Evolutionary conservation across 2,113 vertebrate species (phyloP), one percentile per base, ranked within the genome.

Genomic region (Nesogale talazaci): DNA sequence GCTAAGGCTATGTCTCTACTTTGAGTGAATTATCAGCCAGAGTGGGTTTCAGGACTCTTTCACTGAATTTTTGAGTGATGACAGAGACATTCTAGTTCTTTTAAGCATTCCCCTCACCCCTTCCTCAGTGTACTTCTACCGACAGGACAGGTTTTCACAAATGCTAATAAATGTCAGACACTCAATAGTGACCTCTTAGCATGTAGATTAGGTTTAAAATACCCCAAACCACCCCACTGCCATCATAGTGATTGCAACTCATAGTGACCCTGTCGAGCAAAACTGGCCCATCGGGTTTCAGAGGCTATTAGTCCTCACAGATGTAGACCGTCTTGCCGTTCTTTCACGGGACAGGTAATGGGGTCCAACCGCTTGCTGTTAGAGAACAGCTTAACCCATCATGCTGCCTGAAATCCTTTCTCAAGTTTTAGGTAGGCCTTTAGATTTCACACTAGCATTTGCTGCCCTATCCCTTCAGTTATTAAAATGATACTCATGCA

Each of bases 11-110:
- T 72, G 4, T 72, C 63, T 90, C 61, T 94, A 76, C n/a, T 93
- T n/a, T 57, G 17, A 42, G 57, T 72, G 88, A 93, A 86, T 94
- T 93, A 75, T 89, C 65, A 94, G 79, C 56, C 83, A 88, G 57
- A 52, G 17, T 72, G 29, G 38, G 42, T 86, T 92, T 89, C 65
- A 91, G 70, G 86, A 72, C 70, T 88, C 65, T 22, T 74, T 92
- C 79, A 67, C 0, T 91, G 65, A 93, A 83, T 86, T 90, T 86
- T 79, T 88, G 40, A n/a, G 42, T 38, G 79, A 81, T 92, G 70
- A 88, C 59, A 94, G 69, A 57, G 36, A 89, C 90, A 80, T 75
- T 90, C 72, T 52, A 69, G 92, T 89, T 96, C n/a, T 76, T 61
- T 80, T 93, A 85, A 88, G 6, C 42, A 80, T 34, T 80, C 22